These are phyloP conservation scores for Coregonus suidteri DNA, from an alignment of 2,797 vertebrate species.

Conservation along the genomic window DNA sequence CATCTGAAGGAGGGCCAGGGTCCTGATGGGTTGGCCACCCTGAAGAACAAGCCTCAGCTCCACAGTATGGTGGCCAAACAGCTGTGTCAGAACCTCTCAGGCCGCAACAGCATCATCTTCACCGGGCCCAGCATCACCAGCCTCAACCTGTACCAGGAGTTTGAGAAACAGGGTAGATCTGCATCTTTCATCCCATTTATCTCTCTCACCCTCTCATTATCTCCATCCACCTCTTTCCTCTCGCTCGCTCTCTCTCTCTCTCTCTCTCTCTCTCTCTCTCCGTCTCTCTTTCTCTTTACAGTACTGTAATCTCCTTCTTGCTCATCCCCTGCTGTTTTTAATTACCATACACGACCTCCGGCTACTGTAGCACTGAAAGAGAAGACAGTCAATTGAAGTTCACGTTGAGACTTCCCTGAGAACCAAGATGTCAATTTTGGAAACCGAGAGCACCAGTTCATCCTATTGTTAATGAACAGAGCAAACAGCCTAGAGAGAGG, in stretches of 20 bases:
- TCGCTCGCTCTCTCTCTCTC: neutral
- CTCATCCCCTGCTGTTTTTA: slow-evolving; percentile 34
- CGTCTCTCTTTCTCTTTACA: neutral
- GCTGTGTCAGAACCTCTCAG: slow-evolving; percentile 90
- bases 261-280: neutral
- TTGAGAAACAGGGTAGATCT: slow-evolving; percentile 93
- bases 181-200: neutral
- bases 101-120: slow-evolving; percentile 93
- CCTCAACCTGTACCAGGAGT: slow-evolving; percentile 93
- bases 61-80: slow-evolving; percentile 95
- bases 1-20: slow-evolving; percentile 92
- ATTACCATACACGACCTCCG: slow-evolving; percentile 33
- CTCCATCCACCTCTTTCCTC: neutral
- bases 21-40: slow-evolving; percentile 85
- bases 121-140: slow-evolving; percentile 98
- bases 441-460: neutral
- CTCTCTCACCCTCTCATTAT: neutral
- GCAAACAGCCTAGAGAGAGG: neutral
- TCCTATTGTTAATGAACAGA: slow-evolving; percentile 28
- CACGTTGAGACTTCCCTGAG: slow-evolving; percentile 30
- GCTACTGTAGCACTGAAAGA: slow-evolving; percentile 29
- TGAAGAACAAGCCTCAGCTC: slow-evolving; percentile 96
- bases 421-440: neutral
- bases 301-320: neutral
- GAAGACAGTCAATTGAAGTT: slow-evolving; percentile 28